phyloP scores from a whole-genome alignment of 2,113 vertebrate genomes.

The Carlito syrichta region DNA sequence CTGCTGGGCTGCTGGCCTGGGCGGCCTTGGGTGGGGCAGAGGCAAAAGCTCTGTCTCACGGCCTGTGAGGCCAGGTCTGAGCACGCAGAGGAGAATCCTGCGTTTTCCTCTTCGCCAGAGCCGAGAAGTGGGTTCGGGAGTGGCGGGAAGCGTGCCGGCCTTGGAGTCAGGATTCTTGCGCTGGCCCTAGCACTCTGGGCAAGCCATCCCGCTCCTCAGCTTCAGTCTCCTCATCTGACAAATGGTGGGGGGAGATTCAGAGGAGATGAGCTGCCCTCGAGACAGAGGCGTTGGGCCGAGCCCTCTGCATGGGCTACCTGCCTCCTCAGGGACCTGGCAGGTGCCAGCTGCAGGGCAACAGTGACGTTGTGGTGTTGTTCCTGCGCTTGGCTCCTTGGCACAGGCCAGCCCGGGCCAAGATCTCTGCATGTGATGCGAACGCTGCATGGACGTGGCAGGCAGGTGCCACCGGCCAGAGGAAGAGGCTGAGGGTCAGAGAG shows the following conservation, averaged over 20 bases:
- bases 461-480: neutral
- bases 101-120: neutral
- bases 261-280: accelerated
- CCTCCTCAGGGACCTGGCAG: neutral
- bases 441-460: neutral
- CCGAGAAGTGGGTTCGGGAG: neutral
- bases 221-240: neutral
- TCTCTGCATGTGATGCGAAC: accelerated
- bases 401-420: neutral
- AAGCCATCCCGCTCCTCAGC: neutral
- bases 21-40: too few species aligned
- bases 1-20: accelerated
- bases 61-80: neutral
- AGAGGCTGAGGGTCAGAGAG: neutral
- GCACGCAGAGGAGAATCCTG: neutral
- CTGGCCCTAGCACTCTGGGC: neutral
- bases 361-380: neutral
- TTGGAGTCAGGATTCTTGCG: neutral
- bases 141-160: accelerated
- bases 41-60: slow-evolving; percentile 37
- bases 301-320: accelerated
- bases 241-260: accelerated
- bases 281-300: neutral
- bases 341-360: neutral
- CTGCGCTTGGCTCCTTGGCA: neutral